Conservation (phyloP, 2,888 invertebrate species). For the Hipparchia sbordonii region DNA sequence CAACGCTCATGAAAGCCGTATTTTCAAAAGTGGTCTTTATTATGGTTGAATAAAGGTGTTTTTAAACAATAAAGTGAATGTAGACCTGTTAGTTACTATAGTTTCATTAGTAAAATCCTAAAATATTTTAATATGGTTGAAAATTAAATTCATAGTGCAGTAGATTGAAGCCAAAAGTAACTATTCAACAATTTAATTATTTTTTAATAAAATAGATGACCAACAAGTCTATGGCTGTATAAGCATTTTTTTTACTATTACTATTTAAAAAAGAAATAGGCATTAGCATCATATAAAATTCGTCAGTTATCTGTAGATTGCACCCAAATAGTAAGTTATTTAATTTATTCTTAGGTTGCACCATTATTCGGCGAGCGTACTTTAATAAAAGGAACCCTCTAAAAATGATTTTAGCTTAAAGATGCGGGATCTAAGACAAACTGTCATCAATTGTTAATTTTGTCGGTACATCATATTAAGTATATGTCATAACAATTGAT, state of each 20-base stretch:
- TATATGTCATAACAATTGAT: too few species aligned
- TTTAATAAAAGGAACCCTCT: slow-evolving; percentile 57
- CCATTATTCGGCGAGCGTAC: slow-evolving; percentile 58
- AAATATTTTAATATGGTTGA: too few species aligned
- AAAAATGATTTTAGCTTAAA: slow-evolving; percentile 60
- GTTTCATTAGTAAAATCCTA: not conserved
- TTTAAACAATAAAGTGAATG: slow-evolving; percentile 33
- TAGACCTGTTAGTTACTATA: not conserved
- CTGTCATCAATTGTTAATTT: not conserved
- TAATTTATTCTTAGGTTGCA: slow-evolving; percentile 42
- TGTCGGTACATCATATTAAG: too few species aligned
- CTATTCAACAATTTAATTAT: too few species aligned
- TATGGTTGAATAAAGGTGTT: slow-evolving; percentile 18
- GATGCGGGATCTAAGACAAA: slow-evolving; percentile 53
- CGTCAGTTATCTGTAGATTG: not conserved
- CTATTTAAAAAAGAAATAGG: not conserved
- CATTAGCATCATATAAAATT: too few species aligned
- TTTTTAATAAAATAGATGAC: too few species aligned
- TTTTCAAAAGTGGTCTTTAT: slow-evolving; percentile 24
- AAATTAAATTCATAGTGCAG: too few species aligned
- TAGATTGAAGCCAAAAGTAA: too few species aligned
- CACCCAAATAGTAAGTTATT: not conserved
- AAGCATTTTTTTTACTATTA: too few species aligned
- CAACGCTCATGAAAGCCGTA: slow-evolving; percentile 20
- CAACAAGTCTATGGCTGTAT: too few species aligned